phyloP scores from a whole-genome alignment of 2,113 vertebrate species.

The Ophthalmolycus amberensis region DNA sequence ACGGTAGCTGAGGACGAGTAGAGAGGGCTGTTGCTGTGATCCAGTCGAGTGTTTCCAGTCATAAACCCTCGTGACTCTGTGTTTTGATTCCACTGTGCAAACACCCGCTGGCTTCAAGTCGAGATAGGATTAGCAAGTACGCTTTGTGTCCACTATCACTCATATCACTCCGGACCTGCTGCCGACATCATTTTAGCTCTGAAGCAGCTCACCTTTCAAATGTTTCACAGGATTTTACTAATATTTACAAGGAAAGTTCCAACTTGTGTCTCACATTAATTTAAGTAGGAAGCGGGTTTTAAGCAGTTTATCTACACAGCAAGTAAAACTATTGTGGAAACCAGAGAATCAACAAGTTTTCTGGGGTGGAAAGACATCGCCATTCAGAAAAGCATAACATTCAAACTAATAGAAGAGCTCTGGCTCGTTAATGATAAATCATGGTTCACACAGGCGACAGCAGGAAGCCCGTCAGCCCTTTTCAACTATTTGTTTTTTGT shows the following conservation, averaged over 20 bases:
- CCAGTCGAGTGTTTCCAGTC: slow-evolving; percentile 20
- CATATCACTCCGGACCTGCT: neutral
- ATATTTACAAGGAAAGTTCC: neutral
- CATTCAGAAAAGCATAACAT: neutral
- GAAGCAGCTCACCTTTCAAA: neutral
- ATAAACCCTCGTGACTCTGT: slow-evolving; percentile 39
- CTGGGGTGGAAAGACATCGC: neutral
- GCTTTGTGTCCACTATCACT: slow-evolving; percentile 31
- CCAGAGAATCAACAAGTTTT: neutral
- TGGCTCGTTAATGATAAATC: neutral
- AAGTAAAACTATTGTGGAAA: neutral
- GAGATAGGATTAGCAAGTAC: slow-evolving; percentile 17
- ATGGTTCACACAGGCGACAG: neutral
- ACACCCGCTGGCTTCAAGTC: slow-evolving; percentile 47
- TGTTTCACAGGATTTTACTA: neutral
- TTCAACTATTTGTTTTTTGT: neutral
- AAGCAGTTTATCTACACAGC: neutral
- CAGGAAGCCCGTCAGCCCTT: neutral
- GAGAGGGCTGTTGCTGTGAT: slow-evolving; percentile 44
- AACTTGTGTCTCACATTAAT: neutral
- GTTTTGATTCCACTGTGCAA: slow-evolving; percentile 58
- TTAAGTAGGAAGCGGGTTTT: neutral
- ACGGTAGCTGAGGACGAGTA: neutral
- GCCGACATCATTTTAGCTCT: neutral
- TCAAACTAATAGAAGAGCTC: neutral